Evolutionary conservation across 2,113 vertebrate genomes (phyloP).

Genomic region (Otocyon megalotis): DNA sequence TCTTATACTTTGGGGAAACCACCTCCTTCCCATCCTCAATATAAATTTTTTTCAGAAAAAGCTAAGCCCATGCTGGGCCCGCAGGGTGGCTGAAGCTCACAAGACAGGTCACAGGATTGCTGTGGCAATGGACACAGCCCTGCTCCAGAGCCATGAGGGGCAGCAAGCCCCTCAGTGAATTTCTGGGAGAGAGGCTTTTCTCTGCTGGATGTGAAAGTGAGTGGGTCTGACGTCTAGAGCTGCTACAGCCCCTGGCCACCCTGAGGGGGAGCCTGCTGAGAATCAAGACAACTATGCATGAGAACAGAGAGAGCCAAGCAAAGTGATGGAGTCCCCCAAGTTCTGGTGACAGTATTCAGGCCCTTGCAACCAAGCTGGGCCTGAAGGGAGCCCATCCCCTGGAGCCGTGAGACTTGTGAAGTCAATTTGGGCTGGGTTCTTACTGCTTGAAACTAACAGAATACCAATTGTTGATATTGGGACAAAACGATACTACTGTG

Average conservation of each 20-base stretch:
- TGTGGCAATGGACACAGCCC: fast-evolving
- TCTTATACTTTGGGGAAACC: background rate
- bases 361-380: background rate
- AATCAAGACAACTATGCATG: background rate
- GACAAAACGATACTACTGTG: background rate
- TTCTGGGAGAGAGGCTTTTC: background rate
- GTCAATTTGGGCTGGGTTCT: background rate
- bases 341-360: background rate
- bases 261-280: background rate
- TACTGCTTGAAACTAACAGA: background rate
- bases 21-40: background rate
- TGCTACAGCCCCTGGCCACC: background rate
- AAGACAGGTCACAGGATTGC: background rate
- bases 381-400: background rate
- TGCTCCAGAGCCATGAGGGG: background rate
- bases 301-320: background rate
- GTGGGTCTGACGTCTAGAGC: background rate
- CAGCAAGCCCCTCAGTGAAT: background rate
- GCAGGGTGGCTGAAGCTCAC: background rate
- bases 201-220: background rate
- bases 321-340: background rate
- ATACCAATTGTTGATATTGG: background rate
- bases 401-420: background rate
- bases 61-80: background rate
- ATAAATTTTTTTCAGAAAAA: background rate